Conservation (phyloP, 2,797 vertebrate genomes). For the Pantherophis vulpinus region DNA sequence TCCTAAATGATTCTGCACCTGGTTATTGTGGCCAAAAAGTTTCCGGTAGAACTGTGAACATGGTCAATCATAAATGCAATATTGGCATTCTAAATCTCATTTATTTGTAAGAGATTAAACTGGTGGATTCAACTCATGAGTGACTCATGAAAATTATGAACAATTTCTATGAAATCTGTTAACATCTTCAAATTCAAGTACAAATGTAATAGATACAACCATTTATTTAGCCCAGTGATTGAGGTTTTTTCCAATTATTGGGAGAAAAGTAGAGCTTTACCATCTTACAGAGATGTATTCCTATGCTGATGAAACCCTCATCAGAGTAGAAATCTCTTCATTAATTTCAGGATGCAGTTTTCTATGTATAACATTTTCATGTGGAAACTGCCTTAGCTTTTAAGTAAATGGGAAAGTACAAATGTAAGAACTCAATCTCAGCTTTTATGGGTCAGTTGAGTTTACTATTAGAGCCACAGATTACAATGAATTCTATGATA, state of each 20-base stretch:
- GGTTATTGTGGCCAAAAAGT: conserved; percentile 69
- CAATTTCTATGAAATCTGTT: conserved; percentile 36
- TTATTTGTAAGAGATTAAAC: conserved; percentile 48
- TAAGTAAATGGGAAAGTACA: not conserved
- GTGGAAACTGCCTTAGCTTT: not conserved
- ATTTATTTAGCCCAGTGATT: not conserved
- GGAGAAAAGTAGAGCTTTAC: conserved; percentile 7
- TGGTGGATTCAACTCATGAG: conserved; percentile 51
- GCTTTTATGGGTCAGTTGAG: not conserved
- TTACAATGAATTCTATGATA: conserved; percentile 54
- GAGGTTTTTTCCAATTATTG: not conserved
- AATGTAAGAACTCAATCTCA: not conserved
- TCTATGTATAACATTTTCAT: not conserved
- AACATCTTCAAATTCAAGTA: conserved; percentile 20
- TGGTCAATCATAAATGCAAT: conserved; percentile 61
- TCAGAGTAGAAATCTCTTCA: not conserved
- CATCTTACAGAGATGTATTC: not conserved
- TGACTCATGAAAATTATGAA: conserved; percentile 38
- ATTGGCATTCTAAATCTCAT: conserved; percentile 63
- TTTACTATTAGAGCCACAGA: not conserved
- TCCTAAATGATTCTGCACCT: conserved; percentile 58
- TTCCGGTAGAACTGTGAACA: conserved; percentile 69
- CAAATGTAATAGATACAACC: conserved; percentile 21
- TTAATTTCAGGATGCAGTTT: conserved; percentile 26
- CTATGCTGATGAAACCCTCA: not conserved